These are phyloP conservation scores for Capromys pilorides DNA, from an alignment of 2,797 vertebrate genomes.

Conservation along the genomic window DNA sequence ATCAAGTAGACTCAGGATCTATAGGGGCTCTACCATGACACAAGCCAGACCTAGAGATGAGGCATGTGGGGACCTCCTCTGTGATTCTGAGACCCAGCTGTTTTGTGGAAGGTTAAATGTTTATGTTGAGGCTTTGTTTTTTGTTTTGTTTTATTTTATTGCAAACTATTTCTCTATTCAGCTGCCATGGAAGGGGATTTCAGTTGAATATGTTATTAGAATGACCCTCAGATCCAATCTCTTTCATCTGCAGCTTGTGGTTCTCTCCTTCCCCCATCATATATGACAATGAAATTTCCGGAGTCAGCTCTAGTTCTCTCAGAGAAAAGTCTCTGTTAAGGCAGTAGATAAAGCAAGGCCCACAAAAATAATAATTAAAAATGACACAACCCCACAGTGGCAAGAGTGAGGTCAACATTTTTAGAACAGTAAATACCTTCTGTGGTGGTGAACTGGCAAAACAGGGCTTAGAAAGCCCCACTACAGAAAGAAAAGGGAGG, in stretches of 20 bases:
- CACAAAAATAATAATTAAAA: slow-evolving; percentile 76
- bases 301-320: slow-evolving; percentile 37
- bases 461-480: slow-evolving; percentile 34
- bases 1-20: slow-evolving; percentile 26
- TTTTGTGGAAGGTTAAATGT: slow-evolving; percentile 24
- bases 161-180: not conserved
- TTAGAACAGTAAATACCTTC: slow-evolving; percentile 37
- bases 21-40: not conserved
- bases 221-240: not conserved
- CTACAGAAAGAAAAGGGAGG: slow-evolving; percentile 23
- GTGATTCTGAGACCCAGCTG: slow-evolving; percentile 18
- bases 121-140: not conserved
- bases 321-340: slow-evolving; percentile 58
- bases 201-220: slow-evolving; percentile 14
- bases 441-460: not conserved
- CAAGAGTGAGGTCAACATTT: slow-evolving; percentile 32
- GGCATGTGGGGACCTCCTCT: not conserved
- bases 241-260: not conserved
- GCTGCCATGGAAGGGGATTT: slow-evolving; percentile 10
- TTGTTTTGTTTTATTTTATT: not conserved
- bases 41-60: slow-evolving; percentile 13
- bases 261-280: not conserved
- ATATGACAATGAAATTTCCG: slow-evolving; percentile 3
- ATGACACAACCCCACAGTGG: slow-evolving; percentile 42
- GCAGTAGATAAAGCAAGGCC: slow-evolving; percentile 47